phyloP scores from a whole-genome alignment of 2,797 vertebrate species.

The Heliangelus exortis region DNA sequence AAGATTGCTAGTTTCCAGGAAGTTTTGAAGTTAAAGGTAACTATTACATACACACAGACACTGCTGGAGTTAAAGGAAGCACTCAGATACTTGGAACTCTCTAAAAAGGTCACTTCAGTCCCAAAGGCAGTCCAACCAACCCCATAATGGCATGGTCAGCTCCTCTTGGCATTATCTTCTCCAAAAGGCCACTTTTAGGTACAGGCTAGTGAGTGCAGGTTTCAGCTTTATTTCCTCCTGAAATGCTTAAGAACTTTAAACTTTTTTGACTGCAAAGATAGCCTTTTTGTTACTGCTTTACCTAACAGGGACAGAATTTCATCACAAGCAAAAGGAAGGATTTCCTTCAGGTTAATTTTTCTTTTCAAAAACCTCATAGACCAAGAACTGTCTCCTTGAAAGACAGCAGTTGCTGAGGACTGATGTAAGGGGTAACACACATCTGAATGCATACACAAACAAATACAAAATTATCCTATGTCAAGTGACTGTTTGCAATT shows the following conservation, averaged over 20 bases:
- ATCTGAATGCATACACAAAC: not conserved
- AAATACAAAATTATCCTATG: not conserved
- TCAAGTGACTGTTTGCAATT: slow-evolving; percentile 24
- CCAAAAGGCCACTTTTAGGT: slow-evolving; percentile 39
- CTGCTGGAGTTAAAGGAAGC: not conserved
- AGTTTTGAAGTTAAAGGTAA: slow-evolving; percentile 12
- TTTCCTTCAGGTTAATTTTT: not conserved
- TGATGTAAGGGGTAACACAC: not conserved
- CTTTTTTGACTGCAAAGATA: not conserved
- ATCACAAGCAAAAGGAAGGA: not conserved
- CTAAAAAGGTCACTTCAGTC: slow-evolving; percentile 44
- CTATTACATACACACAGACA: not conserved
- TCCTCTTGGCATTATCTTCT: slow-evolving; percentile 23
- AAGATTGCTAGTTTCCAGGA: not conserved
- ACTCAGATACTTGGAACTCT: not conserved
- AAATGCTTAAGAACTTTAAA: not conserved
- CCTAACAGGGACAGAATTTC: not conserved
- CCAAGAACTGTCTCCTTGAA: not conserved
- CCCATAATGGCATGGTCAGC: not conserved
- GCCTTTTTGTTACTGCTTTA: not conserved
- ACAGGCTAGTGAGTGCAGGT: not conserved
- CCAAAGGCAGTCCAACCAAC: slow-evolving; percentile 47
- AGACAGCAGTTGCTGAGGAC: not conserved
- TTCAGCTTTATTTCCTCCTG: not conserved
- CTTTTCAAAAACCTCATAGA: not conserved